A percentile compares a stretch with the other conserved stretches of the same genome.
phyloP scores from a whole-genome alignment of 37 sponge, comb jelly and placozoan species.

The Dysidea cf. avara region DNA sequence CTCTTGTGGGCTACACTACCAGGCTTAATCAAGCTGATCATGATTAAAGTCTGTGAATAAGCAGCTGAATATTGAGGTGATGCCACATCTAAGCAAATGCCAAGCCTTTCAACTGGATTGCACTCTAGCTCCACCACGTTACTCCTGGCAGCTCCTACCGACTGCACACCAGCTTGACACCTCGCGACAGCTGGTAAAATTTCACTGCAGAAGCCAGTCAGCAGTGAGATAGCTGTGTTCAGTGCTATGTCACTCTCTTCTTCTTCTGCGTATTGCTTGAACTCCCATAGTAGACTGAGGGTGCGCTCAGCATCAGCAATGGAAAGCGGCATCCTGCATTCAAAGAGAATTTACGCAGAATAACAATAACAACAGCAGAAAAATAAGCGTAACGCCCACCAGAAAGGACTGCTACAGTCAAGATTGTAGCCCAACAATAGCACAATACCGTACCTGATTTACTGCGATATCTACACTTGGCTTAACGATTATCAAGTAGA shows the following conservation, averaged over 20 bases:
- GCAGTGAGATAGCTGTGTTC: constrained; percentile 56
- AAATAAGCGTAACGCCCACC: too few species aligned
- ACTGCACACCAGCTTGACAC: neutral
- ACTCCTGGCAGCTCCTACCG: neutral
- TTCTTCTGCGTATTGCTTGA: constrained; percentile 3
- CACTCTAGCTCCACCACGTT: constrained; percentile 41
- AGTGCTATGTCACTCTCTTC: constrained; percentile 24
- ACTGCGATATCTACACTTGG: too few species aligned
- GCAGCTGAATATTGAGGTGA: neutral
- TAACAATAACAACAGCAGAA: too few species aligned
- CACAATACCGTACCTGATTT: too few species aligned
- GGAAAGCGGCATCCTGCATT: constrained; percentile 57
- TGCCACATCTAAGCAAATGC: constrained; percentile 41
- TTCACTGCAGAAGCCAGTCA: constrained; percentile 56
- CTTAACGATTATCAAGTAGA: too few species aligned
- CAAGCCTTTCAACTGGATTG: constrained; percentile 28
- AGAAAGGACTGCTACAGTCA: too few species aligned
- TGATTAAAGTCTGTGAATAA: constrained; percentile 11
- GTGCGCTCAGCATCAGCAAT: constrained; percentile 55
- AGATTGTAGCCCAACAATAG: too few species aligned
- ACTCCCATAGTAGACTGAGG: constrained; percentile 64
- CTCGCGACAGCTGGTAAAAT: constrained; percentile 46
- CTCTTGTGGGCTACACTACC: constrained; percentile 40
- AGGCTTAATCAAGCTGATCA: constrained; percentile 58
- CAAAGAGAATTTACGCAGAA: too few species aligned